These are phyloP conservation scores for Malurus leucopterus DNA, from an alignment of 2,797 vertebrate species.

Conservation along the genomic window DNA sequence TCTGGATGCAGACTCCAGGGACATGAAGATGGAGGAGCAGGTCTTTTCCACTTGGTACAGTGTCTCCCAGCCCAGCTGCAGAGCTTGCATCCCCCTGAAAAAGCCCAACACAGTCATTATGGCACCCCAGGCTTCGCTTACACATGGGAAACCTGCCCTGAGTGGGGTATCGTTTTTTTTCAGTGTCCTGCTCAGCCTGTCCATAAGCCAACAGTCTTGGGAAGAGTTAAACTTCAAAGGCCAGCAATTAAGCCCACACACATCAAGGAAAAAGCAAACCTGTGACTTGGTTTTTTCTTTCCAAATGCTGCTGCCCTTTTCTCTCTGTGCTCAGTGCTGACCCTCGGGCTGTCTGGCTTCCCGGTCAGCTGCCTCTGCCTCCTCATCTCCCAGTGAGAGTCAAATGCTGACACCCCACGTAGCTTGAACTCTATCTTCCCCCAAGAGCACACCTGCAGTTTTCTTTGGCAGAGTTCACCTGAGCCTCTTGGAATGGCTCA, in stretches of 20 bases:
- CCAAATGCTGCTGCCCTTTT: constrained; percentile 20
- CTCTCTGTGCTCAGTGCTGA: not conserved
- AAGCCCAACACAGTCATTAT: not conserved
- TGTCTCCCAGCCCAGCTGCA: not conserved
- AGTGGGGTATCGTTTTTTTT: not conserved
- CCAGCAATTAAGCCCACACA: constrained; percentile 23
- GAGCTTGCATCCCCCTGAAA: not conserved
- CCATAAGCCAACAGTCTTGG: not conserved
- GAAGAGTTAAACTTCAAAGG: constrained; percentile 24
- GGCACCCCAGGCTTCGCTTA: not conserved
- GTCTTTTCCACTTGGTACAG: not conserved
- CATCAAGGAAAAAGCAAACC: constrained; percentile 10
- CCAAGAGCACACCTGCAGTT: not conserved
- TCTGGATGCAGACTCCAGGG: not conserved
- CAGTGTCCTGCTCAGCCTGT: not conserved
- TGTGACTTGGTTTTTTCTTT: not conserved
- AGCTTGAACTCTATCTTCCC: not conserved
- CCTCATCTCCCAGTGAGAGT: not conserved
- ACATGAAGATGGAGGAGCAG: not conserved
- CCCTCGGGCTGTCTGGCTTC: not conserved
- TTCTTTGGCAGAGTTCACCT: not conserved
- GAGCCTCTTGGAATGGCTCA: not conserved
- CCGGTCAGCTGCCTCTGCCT: not conserved
- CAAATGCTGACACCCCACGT: not conserved
- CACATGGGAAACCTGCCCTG: rapidly evolving